Evolutionary conservation across 2,113 vertebrate genomes (phyloP), one percentile per base, ranked within the genome.

Genomic region (Clinocottus analis): DNA sequence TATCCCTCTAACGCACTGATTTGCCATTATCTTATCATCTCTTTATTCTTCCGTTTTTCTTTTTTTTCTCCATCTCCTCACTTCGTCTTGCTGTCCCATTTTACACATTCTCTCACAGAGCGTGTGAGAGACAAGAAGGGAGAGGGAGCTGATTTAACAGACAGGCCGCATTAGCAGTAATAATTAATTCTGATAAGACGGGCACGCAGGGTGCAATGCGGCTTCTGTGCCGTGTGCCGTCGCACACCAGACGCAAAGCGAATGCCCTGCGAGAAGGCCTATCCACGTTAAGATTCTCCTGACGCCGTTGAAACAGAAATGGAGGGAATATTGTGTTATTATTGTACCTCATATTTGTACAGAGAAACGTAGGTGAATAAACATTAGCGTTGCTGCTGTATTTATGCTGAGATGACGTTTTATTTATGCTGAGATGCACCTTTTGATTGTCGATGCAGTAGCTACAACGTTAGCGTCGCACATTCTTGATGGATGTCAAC

Each of bases 1-100:
- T 70, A 86, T 89, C 77, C 89, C 47, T 75, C 66, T 75, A 51
- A 92, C 67, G 77, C 75, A 82, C 74, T 79, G 82, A 89, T 85
- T 79, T 80, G 75, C 64, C 64, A 72, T 77, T 87, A 89, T 83
- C 75, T 77, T 49, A 80, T 84, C 79, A 70, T 75, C 84, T 59
- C 27, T 58, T 58, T 27, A 19, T 74, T 68, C 37, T 9, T 31
- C 37, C 31, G 7, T 41, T 33, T 25, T 25, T 62, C 3, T 41
- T 31, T 23, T 29, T 61, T 4, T 6, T 2, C 12, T 14, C 14
- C 41, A 49, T 58, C 33, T 53, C 59, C 21, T 72, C 66, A 9
- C 53, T 9, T 33, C 6, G 27, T 81, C 33, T 65, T 65, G 73
- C 60, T 25, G 25, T 58, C 56, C 67, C 49, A 49, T 69, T 83